Evolutionary conservation across 2,113 vertebrate species (phyloP).

Genomic region (Sus scrofa): T2T-Sscrofa CM000816.6:48266501-48267000

Average conservation of each 20-base stretch:
- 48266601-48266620: neutral
- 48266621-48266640: neutral
- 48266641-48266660: neutral
- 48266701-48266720: neutral
- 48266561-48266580: neutral
- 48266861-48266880: neutral
- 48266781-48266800: neutral
- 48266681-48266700: neutral
- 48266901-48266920: no score
- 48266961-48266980: no score
- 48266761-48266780: neutral
- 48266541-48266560: neutral
- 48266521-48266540: no score
- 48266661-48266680: no score
- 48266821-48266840: neutral
- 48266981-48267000: no score
- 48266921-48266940: no score
- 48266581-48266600: neutral
- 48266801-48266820: neutral
- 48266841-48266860: neutral
- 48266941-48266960: no score
- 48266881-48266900: neutral
- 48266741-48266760: neutral
- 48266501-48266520: neutral
- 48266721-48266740: neutral